A percentile compares a stretch with the other conserved stretches of the same genome.
Evolutionary conservation across 2,888 invertebrate genomes (phyloP).

Genomic region (Margaritifera margaritifera): DNA sequence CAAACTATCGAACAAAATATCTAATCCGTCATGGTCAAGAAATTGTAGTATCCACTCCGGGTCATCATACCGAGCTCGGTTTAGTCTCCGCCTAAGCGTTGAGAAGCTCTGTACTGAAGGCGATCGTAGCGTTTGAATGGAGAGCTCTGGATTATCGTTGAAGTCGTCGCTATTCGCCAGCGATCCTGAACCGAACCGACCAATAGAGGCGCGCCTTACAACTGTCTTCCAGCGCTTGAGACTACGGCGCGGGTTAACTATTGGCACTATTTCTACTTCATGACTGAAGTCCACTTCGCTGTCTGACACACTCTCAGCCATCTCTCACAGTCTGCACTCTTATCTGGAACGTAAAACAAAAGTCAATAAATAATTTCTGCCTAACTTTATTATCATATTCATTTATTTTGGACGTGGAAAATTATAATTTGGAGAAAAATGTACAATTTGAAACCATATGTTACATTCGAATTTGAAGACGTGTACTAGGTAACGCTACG

Average conservation of each 20-base stretch:
- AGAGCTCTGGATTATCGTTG: conserved; percentile 22
- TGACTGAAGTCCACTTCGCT: conserved; percentile 45
- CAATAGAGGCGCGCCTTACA: conserved; percentile 49
- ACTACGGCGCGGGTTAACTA: conserved; percentile 33
- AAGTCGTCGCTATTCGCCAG: conserved; percentile 21
- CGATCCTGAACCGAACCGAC: conserved; percentile 37
- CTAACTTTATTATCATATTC: no score
- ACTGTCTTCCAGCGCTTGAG: conserved; percentile 37
- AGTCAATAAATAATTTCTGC: no score
- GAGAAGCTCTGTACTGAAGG: conserved; percentile 51
- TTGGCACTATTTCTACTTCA: conserved; percentile 21
- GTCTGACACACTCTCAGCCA: conserved; percentile 48
- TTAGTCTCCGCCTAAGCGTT: conserved; percentile 47
- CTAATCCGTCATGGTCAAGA: conserved; percentile 56
- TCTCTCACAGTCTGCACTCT: no score
- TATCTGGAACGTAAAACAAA: no score
- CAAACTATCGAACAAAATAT: conserved; percentile 57
- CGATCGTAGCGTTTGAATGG: conserved; percentile 39
- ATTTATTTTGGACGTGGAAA: no score
- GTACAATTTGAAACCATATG: no score
- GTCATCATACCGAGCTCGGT: conserved; percentile 37
- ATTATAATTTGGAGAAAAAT: no score
- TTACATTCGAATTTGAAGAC: no score
- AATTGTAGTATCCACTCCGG: conserved; percentile 57
- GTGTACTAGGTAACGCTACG: no score